Conservation (phyloP, 92 coral and sea anemone species). For the Palythoa grandiflora region DNA sequence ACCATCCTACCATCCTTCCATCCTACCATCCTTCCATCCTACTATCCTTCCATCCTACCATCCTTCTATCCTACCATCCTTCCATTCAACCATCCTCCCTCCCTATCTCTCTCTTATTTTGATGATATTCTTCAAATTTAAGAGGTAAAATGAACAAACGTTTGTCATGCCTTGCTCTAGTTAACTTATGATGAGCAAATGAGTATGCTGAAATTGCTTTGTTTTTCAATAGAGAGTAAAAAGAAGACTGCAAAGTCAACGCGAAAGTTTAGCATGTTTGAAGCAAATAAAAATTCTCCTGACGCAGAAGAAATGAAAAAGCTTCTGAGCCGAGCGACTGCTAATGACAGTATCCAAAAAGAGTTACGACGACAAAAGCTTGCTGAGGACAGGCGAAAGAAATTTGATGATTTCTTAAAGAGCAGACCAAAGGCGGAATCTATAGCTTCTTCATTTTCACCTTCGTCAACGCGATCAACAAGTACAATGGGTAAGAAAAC, state of each 20-base stretch:
- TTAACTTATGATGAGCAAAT: not conserved
- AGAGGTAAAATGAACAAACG: not conserved
- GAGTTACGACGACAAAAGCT: conserved; percentile 85
- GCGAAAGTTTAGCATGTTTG: conserved; percentile 70
- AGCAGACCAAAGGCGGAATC: conserved; percentile 1
- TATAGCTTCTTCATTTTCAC: not conserved
- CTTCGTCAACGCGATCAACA: not conserved
- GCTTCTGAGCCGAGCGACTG: conserved; percentile 80
- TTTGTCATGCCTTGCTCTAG: not conserved
- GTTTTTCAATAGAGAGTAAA: conserved; percentile 52
- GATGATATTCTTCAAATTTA: not conserved
- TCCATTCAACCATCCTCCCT: too few species aligned
- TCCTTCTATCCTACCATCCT: too few species aligned
- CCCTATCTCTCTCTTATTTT: too few species aligned
- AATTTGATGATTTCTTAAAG: conserved; percentile 43
- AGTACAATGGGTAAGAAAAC: conserved; percentile 2
- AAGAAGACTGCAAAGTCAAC: conserved; percentile 7
- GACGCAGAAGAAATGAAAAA: conserved; percentile 51
- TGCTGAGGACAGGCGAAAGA: conserved; percentile 89
- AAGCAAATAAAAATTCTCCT: conserved; percentile 24
- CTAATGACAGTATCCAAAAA: conserved; percentile 84
- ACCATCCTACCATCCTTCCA: too few species aligned
- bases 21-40: too few species aligned
- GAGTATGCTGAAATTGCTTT: not conserved
- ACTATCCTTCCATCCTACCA: too few species aligned